Evolutionary conservation across 2,888 invertebrate genomes (phyloP).

Genomic region (Drosophila niveifrons): DNA sequence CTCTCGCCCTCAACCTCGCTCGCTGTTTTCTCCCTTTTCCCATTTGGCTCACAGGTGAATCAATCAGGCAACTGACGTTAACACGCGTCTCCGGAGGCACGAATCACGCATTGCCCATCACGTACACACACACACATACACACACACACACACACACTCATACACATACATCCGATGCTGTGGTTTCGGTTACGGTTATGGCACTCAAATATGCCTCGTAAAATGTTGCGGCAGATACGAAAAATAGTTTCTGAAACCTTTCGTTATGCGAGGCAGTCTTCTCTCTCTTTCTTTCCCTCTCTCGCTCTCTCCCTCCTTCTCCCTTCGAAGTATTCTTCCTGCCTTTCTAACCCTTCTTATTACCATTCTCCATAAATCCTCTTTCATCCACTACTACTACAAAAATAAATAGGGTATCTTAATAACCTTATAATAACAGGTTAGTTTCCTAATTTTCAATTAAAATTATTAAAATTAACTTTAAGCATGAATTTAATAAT

Average conservation of each 20-base stretch:
- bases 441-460: no score
- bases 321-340: not conserved
- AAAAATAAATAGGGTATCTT: no score
- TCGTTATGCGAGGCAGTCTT: constrained; percentile 11
- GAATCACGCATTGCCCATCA: constrained; percentile 36
- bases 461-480: no score
- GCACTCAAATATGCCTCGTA: constrained; percentile 7
- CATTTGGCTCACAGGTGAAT: constrained; percentile 26
- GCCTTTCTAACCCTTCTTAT: not conserved
- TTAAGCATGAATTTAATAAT: no score
- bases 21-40: not conserved
- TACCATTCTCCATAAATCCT: no score
- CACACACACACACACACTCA: constrained; percentile 7
- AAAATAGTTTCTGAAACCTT: constrained; percentile 7
- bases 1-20: not conserved
- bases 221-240: constrained; percentile 32
- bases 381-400: no score
- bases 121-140: not conserved
- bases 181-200: constrained; percentile 33
- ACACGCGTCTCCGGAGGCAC: constrained; percentile 42
- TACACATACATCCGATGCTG: constrained; percentile 15
- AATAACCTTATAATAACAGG: no score
- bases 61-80: constrained; percentile 40
- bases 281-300: not conserved
- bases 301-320: not conserved